Conservation (phyloP, 2,888 invertebrate genomes). For the Alsophila aescularia region DNA sequence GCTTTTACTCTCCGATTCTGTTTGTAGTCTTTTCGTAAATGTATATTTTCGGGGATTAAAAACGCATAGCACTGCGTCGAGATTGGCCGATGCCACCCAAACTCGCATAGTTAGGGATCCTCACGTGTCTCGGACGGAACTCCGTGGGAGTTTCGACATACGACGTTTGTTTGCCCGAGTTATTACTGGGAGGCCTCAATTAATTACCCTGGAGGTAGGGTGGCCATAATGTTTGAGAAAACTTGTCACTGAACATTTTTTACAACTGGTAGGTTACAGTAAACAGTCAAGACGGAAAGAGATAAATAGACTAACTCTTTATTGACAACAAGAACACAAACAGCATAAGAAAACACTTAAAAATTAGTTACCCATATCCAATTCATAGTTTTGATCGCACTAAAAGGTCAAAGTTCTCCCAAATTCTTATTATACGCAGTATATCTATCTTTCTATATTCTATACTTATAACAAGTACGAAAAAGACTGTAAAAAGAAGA, state of each 20-base stretch:
- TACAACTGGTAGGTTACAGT: no score
- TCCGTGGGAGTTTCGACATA: slow-evolving; percentile 20
- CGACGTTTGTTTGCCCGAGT: slow-evolving; percentile 16
- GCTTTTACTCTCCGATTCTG: neutral
- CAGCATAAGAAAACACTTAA: no score
- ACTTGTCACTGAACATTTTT: neutral
- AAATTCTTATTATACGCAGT: neutral
- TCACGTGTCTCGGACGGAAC: neutral
- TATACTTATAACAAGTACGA: neutral
- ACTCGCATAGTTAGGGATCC: slow-evolving; percentile 15
- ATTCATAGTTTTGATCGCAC: no score
- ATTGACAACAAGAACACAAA: no score
- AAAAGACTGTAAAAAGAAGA: neutral
- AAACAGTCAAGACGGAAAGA: no score
- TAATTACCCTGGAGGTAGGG: slow-evolving; percentile 20
- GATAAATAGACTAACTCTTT: no score
- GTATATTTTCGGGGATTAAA: slow-evolving; percentile 4
- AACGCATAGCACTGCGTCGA: neutral
- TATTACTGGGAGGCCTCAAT: slow-evolving; percentile 27
- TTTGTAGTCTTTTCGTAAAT: neutral
- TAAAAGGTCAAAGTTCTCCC: neutral
- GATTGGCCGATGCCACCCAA: slow-evolving; percentile 17
- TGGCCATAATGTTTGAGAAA: neutral
- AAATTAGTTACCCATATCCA: no score
- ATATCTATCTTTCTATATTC: no score